phyloP scores from a whole-genome alignment of 2,113 vertebrate genomes.

The Chionomys nivalis region DNA sequence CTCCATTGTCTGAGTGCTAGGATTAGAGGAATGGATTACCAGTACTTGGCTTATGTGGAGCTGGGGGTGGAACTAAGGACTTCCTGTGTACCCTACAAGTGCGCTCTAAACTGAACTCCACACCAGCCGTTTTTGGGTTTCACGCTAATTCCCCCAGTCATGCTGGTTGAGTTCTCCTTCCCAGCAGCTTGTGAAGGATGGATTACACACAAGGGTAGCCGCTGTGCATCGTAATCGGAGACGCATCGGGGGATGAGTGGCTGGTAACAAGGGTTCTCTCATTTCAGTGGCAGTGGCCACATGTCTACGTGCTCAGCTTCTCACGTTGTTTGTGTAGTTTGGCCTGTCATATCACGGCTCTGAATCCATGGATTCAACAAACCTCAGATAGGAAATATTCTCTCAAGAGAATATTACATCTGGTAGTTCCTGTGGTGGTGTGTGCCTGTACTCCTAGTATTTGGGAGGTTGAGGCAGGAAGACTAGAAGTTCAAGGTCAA shows the following conservation, averaged over 20 bases:
- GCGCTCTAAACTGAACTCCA: no score
- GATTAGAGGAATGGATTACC: neutral
- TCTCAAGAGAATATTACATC: neutral
- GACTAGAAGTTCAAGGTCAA: neutral
- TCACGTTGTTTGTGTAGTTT: neutral
- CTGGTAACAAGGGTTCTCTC: neutral
- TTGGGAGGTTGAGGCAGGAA: neutral
- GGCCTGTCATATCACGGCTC: neutral
- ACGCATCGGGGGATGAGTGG: rapidly evolving
- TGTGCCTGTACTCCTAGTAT: neutral
- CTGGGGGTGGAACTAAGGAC: neutral
- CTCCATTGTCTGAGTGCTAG: neutral
- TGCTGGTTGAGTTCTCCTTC: neutral
- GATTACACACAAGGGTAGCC: neutral
- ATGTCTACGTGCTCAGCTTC: neutral
- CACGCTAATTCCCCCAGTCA: neutral
- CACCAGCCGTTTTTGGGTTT: neutral
- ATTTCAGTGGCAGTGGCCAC: neutral
- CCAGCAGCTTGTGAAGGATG: neutral
- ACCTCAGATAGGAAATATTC: neutral
- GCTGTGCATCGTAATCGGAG: neutral
- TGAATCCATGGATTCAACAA: neutral
- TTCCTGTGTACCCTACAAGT: neutral
- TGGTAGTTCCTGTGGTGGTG: neutral
- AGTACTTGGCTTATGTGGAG: neutral